phyloP scores from a whole-genome alignment of 2,888 invertebrate genomes.

The Isoperla grammatica region DNA sequence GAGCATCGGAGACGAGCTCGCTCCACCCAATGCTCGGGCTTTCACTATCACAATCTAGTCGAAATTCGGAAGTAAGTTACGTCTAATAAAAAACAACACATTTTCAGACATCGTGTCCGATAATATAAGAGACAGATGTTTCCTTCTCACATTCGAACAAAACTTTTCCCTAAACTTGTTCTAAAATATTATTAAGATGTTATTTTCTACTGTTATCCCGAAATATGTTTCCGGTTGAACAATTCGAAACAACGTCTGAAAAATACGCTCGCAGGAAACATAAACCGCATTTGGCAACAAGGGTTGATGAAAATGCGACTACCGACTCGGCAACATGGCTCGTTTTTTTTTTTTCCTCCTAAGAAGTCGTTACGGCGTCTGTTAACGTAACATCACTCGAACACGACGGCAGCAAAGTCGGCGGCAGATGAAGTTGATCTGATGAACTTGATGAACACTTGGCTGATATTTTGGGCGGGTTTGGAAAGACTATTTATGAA shows the following conservation, averaged over 20 bases:
- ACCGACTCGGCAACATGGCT: conserved; percentile 2
- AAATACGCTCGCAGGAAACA: conserved; percentile 14
- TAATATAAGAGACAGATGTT: conserved; percentile 12
- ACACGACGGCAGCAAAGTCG: background rate
- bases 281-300: conserved; percentile 18
- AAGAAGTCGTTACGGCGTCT: too few relatives aligned
- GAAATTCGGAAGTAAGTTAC: conserved; percentile 4
- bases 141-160: conserved; percentile 8
- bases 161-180: conserved; percentile 14
- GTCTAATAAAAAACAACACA: background rate
- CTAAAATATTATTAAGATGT: conserved; percentile 20
- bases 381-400: too few relatives aligned
- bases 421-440: conserved; percentile 1
- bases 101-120: background rate
- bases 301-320: conserved; percentile 8
- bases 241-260: conserved; percentile 16
- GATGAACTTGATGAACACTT: too few relatives aligned
- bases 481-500: conserved; percentile 12
- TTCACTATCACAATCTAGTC: background rate
- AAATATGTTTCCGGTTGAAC: conserved; percentile 16
- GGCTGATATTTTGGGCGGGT: background rate
- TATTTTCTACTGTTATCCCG: conserved; percentile 16
- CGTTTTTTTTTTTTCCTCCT: too few relatives aligned
- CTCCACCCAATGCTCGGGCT: background rate
- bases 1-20: background rate